phyloP scores from a whole-genome alignment of 2,113 vertebrate genomes.

The Thomomys bottae region DNA sequence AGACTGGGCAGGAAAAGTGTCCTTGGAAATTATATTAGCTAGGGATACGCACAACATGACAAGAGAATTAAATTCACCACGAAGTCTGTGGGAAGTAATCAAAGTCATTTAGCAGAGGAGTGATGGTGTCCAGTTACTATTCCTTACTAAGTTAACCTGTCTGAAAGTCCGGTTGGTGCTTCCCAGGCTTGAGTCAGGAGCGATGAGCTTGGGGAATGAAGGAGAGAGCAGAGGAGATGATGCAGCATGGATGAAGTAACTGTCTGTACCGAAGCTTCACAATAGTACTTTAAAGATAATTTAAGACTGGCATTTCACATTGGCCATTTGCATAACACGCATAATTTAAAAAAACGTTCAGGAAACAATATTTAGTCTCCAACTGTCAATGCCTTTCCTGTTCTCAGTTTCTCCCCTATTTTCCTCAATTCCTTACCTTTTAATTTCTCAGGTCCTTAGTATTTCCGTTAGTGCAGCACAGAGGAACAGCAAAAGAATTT shows the following conservation, averaged over 20 bases:
- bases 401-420: not conserved
- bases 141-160: not conserved
- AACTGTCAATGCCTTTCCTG: not conserved
- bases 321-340: not conserved
- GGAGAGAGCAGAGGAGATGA: not conserved
- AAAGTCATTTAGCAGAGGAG: slow-evolving; percentile 43
- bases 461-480: not conserved
- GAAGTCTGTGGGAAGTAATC: slow-evolving; percentile 35
- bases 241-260: not conserved
- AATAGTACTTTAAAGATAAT: not conserved
- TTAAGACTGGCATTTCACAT: not conserved
- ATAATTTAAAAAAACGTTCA: not conserved
- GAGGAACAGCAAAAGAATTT: not conserved
- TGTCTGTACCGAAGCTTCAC: not conserved
- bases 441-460: not conserved
- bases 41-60: not conserved
- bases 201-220: not conserved
- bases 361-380: not conserved
- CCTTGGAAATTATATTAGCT: not conserved
- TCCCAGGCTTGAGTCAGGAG: not conserved
- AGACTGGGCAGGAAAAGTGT: slow-evolving; percentile 19
- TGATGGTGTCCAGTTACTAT: slow-evolving; percentile 46
- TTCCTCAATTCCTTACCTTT: not conserved
- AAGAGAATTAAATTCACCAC: slow-evolving; percentile 25
- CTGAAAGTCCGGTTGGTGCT: not conserved